phyloP scores from a whole-genome alignment of 2,113 vertebrate genomes.

The Tetrao urogallus region DNA sequence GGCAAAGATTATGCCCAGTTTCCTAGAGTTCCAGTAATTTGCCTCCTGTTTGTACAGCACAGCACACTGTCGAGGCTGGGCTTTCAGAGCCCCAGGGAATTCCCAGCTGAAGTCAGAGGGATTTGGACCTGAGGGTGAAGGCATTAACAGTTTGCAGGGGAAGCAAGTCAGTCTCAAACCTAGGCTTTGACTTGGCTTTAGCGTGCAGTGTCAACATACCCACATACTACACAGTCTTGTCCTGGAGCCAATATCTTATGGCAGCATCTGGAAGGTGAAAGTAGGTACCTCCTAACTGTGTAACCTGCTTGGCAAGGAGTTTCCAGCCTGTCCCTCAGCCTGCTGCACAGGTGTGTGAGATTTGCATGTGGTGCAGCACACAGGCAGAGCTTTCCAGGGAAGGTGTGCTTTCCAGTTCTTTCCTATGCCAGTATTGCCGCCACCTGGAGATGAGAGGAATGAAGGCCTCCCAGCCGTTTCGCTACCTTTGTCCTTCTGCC shows the following conservation, averaged over 20 bases:
- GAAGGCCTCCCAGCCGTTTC: slow-evolving; percentile 5
- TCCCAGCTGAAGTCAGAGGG: background rate
- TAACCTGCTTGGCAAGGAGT: background rate
- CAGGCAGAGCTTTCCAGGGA: slow-evolving; percentile 4
- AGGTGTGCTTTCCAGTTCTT: slow-evolving; percentile 26
- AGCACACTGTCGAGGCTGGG: background rate
- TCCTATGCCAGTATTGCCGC: slow-evolving; percentile 57
- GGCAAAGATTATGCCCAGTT: background rate
- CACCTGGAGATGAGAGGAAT: slow-evolving; percentile 66
- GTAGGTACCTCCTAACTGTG: background rate
- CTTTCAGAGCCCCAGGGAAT: background rate
- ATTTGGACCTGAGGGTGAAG: background rate
- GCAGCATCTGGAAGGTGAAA: background rate
- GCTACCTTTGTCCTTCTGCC: background rate
- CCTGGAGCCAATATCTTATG: background rate
- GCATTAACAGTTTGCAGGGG: background rate
- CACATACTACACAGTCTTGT: background rate
- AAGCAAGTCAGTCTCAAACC: background rate
- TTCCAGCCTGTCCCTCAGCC: background rate
- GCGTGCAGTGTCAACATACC: background rate
- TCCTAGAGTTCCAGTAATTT: background rate
- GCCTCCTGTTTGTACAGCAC: background rate
- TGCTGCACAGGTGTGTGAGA: accelerated
- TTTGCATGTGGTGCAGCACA: background rate
- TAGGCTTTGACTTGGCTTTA: background rate